phyloP scores from a whole-genome alignment of 92 coral and sea anemone species.

The Umimayanthus kanabou region DNA sequence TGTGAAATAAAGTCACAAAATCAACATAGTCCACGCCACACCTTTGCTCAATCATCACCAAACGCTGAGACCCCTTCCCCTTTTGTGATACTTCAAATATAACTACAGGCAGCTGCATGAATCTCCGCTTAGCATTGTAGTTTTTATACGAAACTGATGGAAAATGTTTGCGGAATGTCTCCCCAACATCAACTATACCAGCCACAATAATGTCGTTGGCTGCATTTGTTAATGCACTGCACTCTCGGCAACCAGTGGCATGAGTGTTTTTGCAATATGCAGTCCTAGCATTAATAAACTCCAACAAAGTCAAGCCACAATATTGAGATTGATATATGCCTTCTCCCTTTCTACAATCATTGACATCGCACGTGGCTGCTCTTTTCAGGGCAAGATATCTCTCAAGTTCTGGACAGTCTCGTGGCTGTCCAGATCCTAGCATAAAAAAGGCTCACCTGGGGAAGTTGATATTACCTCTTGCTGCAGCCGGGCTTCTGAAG shows the following conservation, averaged over 20 bases:
- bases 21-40: conserved; percentile 49
- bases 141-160: conserved; percentile 21
- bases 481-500: not conserved
- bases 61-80: conserved; percentile 53
- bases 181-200: conserved; percentile 28
- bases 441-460: conserved; percentile 23
- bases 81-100: conserved; percentile 32
- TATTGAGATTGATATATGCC: conserved; percentile 40
- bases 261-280: conserved; percentile 32
- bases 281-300: conserved; percentile 27
- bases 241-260: conserved; percentile 29
- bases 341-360: conserved; percentile 27
- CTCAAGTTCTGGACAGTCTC: conserved; percentile 45
- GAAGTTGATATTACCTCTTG: not conserved
- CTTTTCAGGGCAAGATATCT: conserved; percentile 25
- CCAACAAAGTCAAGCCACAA: conserved; percentile 17
- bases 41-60: conserved; percentile 44
- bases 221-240: conserved; percentile 17
- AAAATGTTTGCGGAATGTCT: conserved; percentile 42
- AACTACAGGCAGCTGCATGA: conserved; percentile 63
- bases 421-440: conserved; percentile 41
- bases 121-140: conserved; percentile 44
- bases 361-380: not conserved
- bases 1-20: conserved; percentile 46
- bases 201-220: conserved; percentile 26